Base-by-base conservation (phyloP, 2,113 vertebrate genomes). In the Recurvirostra avosetta region DNA sequence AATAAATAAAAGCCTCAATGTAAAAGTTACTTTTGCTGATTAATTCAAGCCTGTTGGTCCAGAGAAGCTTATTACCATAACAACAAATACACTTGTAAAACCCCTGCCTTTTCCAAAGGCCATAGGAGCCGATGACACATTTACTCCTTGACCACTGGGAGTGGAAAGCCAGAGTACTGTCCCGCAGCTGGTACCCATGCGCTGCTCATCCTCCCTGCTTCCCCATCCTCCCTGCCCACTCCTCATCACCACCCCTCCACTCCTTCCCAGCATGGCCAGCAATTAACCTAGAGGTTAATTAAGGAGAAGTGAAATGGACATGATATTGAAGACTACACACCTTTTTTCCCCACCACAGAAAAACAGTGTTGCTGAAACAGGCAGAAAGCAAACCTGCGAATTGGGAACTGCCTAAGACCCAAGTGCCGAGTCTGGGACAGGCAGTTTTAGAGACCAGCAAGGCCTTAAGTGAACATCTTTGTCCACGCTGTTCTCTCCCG, bases 281-380 rank as follows among this genome's bases (percentile, higher is more conserved):
- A 93, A 91, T 81, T 92, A 96, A 68, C 40, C 15, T 8, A 59
- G 36, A 89, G 91, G 87, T 94, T 91, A 62, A 93, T 93, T 91
- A 62, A 93, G 36, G 26, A 76, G 26, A 40, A 92, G 43, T 32
- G 77, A 94, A 90, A 50, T 19, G 66, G 84, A 95, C 77, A 61
- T 45, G 56, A 49, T 52, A 93, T 67, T 80, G 26, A 90, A 53
- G 41, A 12, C 18, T 73, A 65, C 36, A 66, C 7, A 26, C 68
- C 18, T 53, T 68, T 81, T 78, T 81, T 85, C 61, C 74, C 30
- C 55, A 41, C 15, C 61, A 38, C 14, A 56, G 88, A 71, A 86
- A 88, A 84, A 47, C 58, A 85, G 40, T 29, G 7, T 4, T 73
- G 30, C 36, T 77, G 41, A 86, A 53, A 67, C 71, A 79, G 45